Base-by-base conservation (phyloP, 2,888 invertebrate species). In the Chironomus riparius region DNA sequence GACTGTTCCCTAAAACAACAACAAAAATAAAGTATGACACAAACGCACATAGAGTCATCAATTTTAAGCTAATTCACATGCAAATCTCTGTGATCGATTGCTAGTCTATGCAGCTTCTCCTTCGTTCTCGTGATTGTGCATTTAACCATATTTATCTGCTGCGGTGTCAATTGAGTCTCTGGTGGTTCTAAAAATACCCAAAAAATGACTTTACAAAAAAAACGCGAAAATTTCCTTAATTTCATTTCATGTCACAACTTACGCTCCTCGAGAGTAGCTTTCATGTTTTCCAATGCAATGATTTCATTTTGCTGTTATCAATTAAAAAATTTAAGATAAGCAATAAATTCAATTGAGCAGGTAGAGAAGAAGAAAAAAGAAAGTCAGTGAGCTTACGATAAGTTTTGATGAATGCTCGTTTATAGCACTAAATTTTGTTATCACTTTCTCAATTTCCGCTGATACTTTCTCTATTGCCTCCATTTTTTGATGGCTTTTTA, bases 41-140 rank as follows among this genome's bases (percentile, higher is more conserved):
- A 21, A 24, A 69, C 1, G 18, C n/a, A 69, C 13, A 28, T n/a
- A 28, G 62, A 22, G 12, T 62, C 12, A 62, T 21, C 12, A 50
- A 50, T 15, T 56, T 7, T 5, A 5, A 7, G 6, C 5, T 47
- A 18, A 21, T 48, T 47, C 47, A 74, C 74, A 81, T 96, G 95
- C 15, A 94, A 85, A 78, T 89, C 89, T 79, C 94, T 87, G 81
- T 95, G 94, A 84, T 97, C 96, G 77, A 92, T 89, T 0, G 95
- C 92, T 79, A 97, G 86, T 81, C 92, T 88, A 78, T 92, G 90
- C 0, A 94, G 89, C 24, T 92, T 91, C 80, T 95, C 94, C 81
- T 93, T 92, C 50, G 94, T 90, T 82, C 92, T 90, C 68, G 88
- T 86, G 82, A 95, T 88, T 13, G 92, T 87, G 78, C 94, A 92